Evolutionary conservation across 2,797 vertebrate genomes (phyloP).

Genomic region (Heterohyrax brucei): DNA sequence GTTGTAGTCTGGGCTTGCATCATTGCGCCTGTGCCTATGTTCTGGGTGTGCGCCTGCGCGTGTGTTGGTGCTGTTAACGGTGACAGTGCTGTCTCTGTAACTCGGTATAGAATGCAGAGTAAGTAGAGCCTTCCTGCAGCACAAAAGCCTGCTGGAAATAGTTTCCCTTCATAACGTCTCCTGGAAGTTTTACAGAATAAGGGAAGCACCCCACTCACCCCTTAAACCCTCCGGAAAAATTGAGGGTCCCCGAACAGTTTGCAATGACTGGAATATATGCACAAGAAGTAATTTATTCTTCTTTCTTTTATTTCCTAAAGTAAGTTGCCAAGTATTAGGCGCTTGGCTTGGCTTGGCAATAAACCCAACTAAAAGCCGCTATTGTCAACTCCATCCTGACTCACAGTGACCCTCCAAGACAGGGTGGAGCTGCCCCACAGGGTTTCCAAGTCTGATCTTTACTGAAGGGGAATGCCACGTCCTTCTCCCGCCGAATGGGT

Average conservation of each 20-base stretch:
- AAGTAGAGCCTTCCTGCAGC: background rate
- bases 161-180: background rate
- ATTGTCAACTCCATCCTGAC: no score
- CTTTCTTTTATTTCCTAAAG: conserved; percentile 56
- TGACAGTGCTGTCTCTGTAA: background rate
- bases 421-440: no score
- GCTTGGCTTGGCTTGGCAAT: no score
- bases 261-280: conserved; percentile 45
- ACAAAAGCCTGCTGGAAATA: background rate
- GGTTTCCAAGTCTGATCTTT: no score
- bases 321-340: conserved; percentile 26
- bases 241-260: background rate
- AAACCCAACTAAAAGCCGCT: background rate
- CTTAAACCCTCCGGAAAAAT: background rate
- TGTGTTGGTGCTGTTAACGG: background rate
- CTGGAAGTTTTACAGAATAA: background rate
- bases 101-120: background rate
- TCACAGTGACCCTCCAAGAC: no score
- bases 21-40: no score
- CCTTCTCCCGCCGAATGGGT: no score
- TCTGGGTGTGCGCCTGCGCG: no score
- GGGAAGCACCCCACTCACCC: background rate
- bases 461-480: no score
- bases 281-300: conserved; percentile 32
- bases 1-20: background rate